Base-by-base conservation (phyloP, 1,140 invertebrate genomes). In the Eumaeus atala region DNA sequence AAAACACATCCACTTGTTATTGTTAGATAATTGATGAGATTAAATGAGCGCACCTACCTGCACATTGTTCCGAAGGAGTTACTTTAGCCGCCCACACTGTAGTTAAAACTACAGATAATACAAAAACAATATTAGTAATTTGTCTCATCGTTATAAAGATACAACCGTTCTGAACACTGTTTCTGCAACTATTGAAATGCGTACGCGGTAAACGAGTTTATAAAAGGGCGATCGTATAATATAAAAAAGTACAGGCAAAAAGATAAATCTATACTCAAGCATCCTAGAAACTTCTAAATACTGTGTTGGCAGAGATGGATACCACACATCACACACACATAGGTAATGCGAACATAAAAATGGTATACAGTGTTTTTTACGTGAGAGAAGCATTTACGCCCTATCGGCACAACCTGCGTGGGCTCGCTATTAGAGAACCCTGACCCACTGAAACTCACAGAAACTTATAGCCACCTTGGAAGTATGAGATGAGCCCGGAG, bases 41-140 rank as follows among this genome's bases (percentile, higher is more conserved):
- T 3, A 44, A 14, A 14, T 18, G 6, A 12, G 14, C n/a, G 35
- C 48, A 5, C 9, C n/a, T 28, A 50, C 72, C 67, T 56, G 62
- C 51, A 50, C 72, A 74, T 60, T 74, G 72, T 60, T 72, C 64
- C 28, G 63, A 55, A 7, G 72, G 72, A 12, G 69, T 72, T 9
- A 66, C 56, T 14, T 64, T 51, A 49, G 54, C 47, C 10, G 47
- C 56, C 21, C 56, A 57, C 9, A 38, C 28, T 0, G 54, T 21
- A 34, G 62, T 12, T 7, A 55, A 51, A 18, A 71, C 38, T 1
- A 51, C 42, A 14, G 63, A 18, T 14, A 64, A 33, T 40, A 64
- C 54, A 36, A 60, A 40, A 48, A 57, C 11, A 37, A 12, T 42
- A n/a, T n/a, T n/a, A 42, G 17, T 7, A n/a, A 50, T 34, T 16